phyloP scores from a whole-genome alignment of 2,888 invertebrate species.

The Lamellibrachia satsuma region DNA sequence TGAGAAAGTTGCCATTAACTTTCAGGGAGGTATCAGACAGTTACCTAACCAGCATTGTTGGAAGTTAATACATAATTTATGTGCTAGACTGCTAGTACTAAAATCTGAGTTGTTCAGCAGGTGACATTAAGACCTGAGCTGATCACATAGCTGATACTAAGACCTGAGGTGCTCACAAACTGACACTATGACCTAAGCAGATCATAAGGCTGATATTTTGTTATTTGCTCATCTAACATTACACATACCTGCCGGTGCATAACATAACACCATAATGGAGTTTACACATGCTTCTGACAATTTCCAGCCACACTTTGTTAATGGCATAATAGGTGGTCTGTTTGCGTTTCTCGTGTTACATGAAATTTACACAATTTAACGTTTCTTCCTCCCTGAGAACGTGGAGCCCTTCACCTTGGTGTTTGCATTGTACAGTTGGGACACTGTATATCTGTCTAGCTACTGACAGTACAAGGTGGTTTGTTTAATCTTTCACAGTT shows the following conservation, averaged over 20 bases:
- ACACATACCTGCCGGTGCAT: not conserved
- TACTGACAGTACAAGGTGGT: not conserved
- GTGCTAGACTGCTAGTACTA: not conserved
- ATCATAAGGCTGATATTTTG: not conserved
- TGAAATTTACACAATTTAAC: not conserved
- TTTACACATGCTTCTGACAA: not conserved
- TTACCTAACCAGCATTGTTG: not conserved
- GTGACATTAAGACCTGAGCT: not conserved
- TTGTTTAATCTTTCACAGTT: not conserved
- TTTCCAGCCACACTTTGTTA: not conserved
- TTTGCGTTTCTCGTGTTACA: not conserved
- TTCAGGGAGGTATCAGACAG: not conserved
- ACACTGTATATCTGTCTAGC: not conserved
- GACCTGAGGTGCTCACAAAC: not conserved
- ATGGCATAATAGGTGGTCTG: not conserved
- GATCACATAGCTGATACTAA: not conserved
- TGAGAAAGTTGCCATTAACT: not conserved
- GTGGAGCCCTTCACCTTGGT: not conserved
- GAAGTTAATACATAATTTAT: not conserved
- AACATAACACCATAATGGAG: not conserved
- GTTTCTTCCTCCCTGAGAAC: not conserved
- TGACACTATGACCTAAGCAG: slow-evolving; percentile 6
- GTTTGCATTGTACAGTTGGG: not conserved
- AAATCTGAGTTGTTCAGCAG: not conserved
- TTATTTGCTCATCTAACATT: not conserved